These are phyloP conservation scores for Luscinia luscinia DNA, from an alignment of 2,797 vertebrate genomes.

Conservation along the genomic window DNA sequence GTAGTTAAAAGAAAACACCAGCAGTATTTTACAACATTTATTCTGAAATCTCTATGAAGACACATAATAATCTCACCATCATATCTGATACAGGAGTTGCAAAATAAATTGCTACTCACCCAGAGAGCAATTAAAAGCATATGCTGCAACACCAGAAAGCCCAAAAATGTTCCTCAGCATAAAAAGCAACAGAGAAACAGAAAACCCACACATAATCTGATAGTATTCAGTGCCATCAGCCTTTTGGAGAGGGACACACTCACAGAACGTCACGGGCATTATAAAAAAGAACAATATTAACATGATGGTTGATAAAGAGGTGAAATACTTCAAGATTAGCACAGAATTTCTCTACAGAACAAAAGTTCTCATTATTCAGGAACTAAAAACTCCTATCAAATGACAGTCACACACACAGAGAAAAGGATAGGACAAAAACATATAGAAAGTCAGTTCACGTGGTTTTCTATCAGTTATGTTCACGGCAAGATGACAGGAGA, in stretches of 20 bases:
- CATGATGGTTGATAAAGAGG: not conserved
- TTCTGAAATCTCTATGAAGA: not conserved
- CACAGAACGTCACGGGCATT: not conserved
- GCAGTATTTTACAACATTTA: not conserved
- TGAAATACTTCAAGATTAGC: not conserved
- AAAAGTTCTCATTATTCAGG: not conserved
- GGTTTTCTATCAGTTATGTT: not conserved
- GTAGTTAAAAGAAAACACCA: not conserved
- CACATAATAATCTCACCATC: not conserved
- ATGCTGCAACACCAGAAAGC: not conserved
- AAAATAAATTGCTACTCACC: not conserved
- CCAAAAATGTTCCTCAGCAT: not conserved
- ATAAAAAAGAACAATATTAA: not conserved
- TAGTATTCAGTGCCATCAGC: not conserved
- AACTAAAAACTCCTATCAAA: not conserved
- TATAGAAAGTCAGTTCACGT: not conserved
- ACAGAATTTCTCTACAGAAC: not conserved
- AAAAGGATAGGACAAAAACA: not conserved
- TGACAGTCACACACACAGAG: not conserved
- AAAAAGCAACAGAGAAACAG: not conserved
- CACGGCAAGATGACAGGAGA: not conserved
- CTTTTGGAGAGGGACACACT: not conserved
- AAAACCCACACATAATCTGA: not conserved
- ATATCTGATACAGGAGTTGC: not conserved
- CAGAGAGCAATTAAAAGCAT: not conserved